Base-by-base conservation (phyloP, 1,140 invertebrate genomes). In the Nylanderia fulva region DNA sequence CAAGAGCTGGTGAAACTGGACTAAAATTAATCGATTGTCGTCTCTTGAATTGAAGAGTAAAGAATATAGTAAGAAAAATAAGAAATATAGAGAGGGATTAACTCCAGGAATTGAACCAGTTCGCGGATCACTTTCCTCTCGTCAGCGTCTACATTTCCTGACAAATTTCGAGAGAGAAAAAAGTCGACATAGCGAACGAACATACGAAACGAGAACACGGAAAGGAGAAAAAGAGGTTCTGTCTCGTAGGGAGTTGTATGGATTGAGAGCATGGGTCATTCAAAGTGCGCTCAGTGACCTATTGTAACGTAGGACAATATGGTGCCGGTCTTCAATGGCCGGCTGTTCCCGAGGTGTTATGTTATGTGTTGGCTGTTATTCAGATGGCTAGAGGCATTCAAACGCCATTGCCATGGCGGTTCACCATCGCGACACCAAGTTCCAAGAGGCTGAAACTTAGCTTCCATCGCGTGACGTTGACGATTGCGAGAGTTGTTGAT, bases 301-400 rank as follows among this genome's bases (percentile, higher is more conserved):
- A 91, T 93, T 93, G 91, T 93, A 85, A 88, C 92, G 84, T 89
- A 85, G 92, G 85, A 93, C 91, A 92, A 92, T 92, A 88, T 91
- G 76, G 87, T 74, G 84, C 85, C 86, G 88, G 90, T 89, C 88
- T 89, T 93, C 89, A 92, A 92, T 91, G 86, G 90, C 87, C 85
- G 87, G 86, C 89, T 87, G 88, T 91, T 90, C 85, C 82, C 86
- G 88, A 93, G 92, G 92, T 93, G 92, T 93, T 92, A 91, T 90
- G 91, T 92, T 93, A 90, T 92, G 90, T 89, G 91, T 90, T 88
- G 80, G 82, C 89, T 91, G 88, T 92, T 92, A 93, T 93, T 92
- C 89, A 92, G 87, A 92, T 91, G 86, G 88, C 85, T 91, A 87
- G 87, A 72, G 75, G 87, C 83, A 90, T 91, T 92, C 91, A 92